Base-by-base conservation (phyloP, 2,888 invertebrate genomes). In the Chrysopilus asiliformis region DNA sequence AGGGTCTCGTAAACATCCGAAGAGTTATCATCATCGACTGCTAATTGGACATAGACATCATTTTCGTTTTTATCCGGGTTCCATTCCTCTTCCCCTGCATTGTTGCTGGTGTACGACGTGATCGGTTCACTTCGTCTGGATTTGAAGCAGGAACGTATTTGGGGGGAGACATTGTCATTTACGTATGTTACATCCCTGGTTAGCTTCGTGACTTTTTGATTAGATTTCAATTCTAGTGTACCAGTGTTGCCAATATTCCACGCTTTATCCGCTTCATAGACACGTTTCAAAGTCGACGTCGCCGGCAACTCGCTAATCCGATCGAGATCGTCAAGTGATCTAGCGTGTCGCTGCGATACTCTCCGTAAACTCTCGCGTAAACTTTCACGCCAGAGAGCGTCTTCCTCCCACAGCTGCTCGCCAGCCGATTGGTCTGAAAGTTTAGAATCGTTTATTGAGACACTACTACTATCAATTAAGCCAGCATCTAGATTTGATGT, bases 331-430 rank as follows among this genome's bases (percentile, higher is more conserved):
- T 87, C 86, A 64, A 86, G 67, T 1, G 86, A 86, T 36, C 82
- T 71, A 1, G 85, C 84, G 53, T 86, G 85, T 24, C 84, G 68
- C 49, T 84, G 76, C 42, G 84, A 84, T 2, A 82, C 82, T 43
- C 79, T 69, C 42, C 85, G 68, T 33, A 86, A 64, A 51, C 80
- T 80, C 52, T 85, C 85, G 42, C 85, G 68, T 33, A 86, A 64
- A 51, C 80, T 80, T 52, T 85, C 85, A 38, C 79, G 68, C 86
- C 86, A 86, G 19, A 84, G 64, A 6, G 73, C 65, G 60, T 86
- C 85, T 60, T 86, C 83, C 53, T 84, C 85, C 84, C 84, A 85
- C 25, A 81, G 70, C 55, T 79, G 76, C 50, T 79, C 79, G 32
- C 77, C 79, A 51, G 72, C 71, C 40, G 64, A 66, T 25, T 42